phyloP scores from a whole-genome alignment of 2,888 invertebrate species.

The Coronaproctus castanopsis region DNA sequence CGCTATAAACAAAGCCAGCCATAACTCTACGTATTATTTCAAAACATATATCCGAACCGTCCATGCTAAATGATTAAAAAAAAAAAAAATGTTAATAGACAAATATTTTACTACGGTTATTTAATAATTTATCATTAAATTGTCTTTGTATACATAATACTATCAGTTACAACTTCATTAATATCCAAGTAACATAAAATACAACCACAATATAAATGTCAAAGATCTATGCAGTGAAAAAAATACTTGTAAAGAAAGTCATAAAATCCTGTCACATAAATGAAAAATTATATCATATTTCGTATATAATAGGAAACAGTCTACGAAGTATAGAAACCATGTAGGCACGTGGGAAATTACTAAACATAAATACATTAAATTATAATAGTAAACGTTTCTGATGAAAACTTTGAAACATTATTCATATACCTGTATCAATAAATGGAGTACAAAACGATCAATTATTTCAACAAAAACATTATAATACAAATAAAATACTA shows the following conservation, averaged over 20 bases:
- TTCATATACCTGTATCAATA: too few relatives aligned
- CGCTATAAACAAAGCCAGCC: slow-evolving; percentile 96
- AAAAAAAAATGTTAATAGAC: not conserved
- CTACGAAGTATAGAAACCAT: too few relatives aligned
- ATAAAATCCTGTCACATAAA: not conserved
- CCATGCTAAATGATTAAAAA: slow-evolving; percentile 58
- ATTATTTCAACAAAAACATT: too few relatives aligned
- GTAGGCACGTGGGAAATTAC: too few relatives aligned
- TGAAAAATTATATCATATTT: not conserved
- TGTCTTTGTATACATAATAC: not conserved
- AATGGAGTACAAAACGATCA: not conserved
- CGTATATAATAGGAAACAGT: too few relatives aligned
- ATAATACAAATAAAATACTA: too few relatives aligned
- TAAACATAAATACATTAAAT: too few relatives aligned
- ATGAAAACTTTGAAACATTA: too few relatives aligned
- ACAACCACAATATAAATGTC: too few relatives aligned
- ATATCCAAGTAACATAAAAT: not conserved
- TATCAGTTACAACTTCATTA: not conserved
- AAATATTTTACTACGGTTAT: not conserved
- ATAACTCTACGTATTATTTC: slow-evolving; percentile 91
- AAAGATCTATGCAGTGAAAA: too few relatives aligned
- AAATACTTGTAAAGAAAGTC: not conserved
- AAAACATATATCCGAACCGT: slow-evolving; percentile 93
- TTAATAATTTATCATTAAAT: not conserved
- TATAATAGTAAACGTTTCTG: too few relatives aligned